Evolutionary conservation across 2,113 vertebrate species (phyloP), one percentile per base, ranked within the genome.

Genomic region (Aegithalos caudatus): DNA sequence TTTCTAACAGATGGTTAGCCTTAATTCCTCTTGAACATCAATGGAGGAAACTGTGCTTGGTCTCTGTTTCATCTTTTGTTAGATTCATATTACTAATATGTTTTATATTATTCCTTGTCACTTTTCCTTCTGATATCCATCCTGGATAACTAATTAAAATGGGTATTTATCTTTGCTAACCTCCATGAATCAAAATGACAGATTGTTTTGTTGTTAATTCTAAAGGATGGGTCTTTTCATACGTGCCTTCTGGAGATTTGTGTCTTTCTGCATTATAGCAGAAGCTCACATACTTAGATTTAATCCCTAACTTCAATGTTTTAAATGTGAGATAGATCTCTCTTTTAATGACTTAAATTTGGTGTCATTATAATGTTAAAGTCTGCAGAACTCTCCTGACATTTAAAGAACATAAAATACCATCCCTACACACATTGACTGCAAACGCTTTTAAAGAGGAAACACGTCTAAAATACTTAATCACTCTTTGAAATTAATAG

Each of bases 341-440:
- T 88, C 11, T 25, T 84, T 81, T 61, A 83, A 71, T 56, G 23
- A 79, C n/a, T 74, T 67, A 44, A 60, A 48, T 81, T 58, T 91
- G 14, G 10, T 76, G 21, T 77, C 28, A 29, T 66, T 77, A 51
- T 47, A 70, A 83, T 47, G 11, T 37, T 73, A 69, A 61, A 48
- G 12, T 24, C 50, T 76, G 24, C 77, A 80, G 13, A 51, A 47
- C 17, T 50, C 19, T n/a, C 69, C 42, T 78, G 62, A 23, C 38
- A 71, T 84, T 66, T 92, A 86, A 91, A 94, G 73, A 95, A 92
- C 54, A 20, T 77, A 81, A 64, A 89, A 94, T 64, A 29, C 61
- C 19, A 54, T 18, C 33, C 29, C 21, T 74, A 53, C 40, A 47
- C 56, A 85, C 47, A 60, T 12, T 37, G 33, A 94, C 35, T 27